These are phyloP conservation scores for Diachasma alloeum DNA, from an alignment of 1,140 invertebrate genomes.

Conservation along the genomic window DNA sequence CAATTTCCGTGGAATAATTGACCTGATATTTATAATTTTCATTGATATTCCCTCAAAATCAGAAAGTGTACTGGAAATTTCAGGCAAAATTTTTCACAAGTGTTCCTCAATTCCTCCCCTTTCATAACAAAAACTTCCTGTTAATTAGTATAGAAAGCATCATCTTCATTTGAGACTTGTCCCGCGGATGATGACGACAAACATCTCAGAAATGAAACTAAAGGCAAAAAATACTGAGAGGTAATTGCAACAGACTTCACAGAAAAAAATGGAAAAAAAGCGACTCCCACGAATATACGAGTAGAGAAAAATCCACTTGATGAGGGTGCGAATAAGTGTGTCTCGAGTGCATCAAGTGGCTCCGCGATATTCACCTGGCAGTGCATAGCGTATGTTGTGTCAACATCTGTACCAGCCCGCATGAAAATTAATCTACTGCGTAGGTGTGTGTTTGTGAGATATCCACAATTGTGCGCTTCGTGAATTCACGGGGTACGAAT, in stretches of 20 bases:
- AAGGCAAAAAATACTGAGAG: conserved; percentile 15
- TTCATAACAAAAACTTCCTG: too few species aligned
- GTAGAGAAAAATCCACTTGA: conserved; percentile 40
- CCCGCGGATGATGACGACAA: not conserved
- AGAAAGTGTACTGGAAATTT: too few species aligned
- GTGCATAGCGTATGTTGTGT: not conserved
- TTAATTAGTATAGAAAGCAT: too few species aligned
- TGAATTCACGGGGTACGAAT: not conserved
- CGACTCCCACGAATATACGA: conserved; percentile 24
- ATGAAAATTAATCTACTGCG: not conserved
- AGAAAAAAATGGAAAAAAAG: not conserved
- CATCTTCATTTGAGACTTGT: too few species aligned
- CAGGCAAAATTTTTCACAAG: too few species aligned
- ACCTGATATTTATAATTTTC: too few species aligned
- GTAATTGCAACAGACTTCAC: not conserved
- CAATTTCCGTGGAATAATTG: too few species aligned
- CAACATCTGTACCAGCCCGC: not conserved
- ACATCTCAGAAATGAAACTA: not conserved
- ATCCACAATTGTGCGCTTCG: not conserved
- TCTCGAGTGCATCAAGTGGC: conserved; percentile 52
- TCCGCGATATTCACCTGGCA: conserved; percentile 37
- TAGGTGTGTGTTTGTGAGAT: not conserved
- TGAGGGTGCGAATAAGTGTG: conserved; percentile 55
- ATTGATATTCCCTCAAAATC: too few species aligned
- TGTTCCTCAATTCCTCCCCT: too few species aligned